Evolutionary conservation across 1,140 invertebrate species (phyloP).

Genomic region (Thalassaphorura encarpata): DNA sequence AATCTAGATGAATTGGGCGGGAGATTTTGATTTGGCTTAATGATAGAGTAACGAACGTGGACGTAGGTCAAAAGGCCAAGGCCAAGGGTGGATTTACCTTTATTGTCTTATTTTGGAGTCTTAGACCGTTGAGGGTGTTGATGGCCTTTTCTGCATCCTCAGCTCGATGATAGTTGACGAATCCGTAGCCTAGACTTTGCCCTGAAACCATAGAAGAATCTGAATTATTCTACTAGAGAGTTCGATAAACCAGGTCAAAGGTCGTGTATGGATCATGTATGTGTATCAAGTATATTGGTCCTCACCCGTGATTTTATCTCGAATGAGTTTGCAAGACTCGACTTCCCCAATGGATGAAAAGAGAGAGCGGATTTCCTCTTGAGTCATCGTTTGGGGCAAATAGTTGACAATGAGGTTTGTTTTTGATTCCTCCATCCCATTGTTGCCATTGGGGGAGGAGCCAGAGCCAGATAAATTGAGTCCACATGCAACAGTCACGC

Average conservation of each 20-base stretch:
- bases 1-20: no score
- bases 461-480: constrained; percentile 10
- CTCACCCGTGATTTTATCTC: constrained; percentile 94
- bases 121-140: constrained; percentile 88
- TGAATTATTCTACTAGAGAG: constrained; percentile 29
- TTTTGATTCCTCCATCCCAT: constrained; percentile 75
- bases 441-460: constrained; percentile 28
- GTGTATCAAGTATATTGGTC: background rate
- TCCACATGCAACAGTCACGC: background rate
- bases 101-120: constrained; percentile 98
- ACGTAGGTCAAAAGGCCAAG: no score
- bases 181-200: constrained; percentile 97
- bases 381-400: constrained; percentile 98
- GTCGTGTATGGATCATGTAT: constrained; percentile 1
- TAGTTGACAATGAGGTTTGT: constrained; percentile 99
- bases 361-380: constrained; percentile 94
- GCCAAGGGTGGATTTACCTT: constrained; percentile 63
- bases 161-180: constrained; percentile 94
- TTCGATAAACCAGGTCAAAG: constrained; percentile 19
- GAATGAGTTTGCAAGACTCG: constrained; percentile 96
- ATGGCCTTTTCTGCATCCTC: constrained; percentile 98
- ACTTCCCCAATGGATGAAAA: constrained; percentile 98
- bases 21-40: no score
- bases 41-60: no score
- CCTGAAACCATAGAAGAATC: constrained; percentile 52